A percentile compares a stretch with the other conserved stretches of the same genome.
Evolutionary conservation across 2,797 vertebrate genomes (phyloP).

Genomic region (Podargus strigoides): DNA sequence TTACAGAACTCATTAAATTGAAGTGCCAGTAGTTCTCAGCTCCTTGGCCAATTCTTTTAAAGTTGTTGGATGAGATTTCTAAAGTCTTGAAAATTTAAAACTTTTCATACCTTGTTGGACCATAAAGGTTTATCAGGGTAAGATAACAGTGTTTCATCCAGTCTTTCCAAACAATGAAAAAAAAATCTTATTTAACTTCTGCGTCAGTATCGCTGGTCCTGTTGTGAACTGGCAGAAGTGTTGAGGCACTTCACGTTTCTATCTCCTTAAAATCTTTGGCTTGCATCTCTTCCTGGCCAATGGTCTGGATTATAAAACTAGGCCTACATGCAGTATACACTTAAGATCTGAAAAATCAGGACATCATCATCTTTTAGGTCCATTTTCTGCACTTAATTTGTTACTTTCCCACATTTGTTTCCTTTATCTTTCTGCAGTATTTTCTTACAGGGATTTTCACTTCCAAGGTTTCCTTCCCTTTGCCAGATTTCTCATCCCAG

Average conservation of each 20-base stretch:
- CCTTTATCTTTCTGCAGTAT: neutral
- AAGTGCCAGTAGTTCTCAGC: neutral
- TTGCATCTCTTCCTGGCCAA: neutral
- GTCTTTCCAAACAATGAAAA: neutral
- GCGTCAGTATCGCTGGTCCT: accelerated
- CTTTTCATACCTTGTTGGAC: neutral
- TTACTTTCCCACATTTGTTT: neutral
- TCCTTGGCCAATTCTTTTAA: neutral
- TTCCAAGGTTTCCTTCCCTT: neutral
- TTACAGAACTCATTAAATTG: neutral
- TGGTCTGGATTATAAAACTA: neutral
- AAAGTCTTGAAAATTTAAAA: neutral
- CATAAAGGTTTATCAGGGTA: neutral
- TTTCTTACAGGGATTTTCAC: neutral
- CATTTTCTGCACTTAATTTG: neutral
- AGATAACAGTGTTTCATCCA: neutral
- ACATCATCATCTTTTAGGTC: accelerated
- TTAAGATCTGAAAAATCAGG: neutral
- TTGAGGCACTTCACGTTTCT: neutral
- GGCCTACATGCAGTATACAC: accelerated
- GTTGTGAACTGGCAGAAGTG: neutral
- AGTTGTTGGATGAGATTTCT: neutral
- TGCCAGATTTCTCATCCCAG: neutral
- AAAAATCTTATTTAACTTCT: neutral
- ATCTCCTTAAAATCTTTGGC: neutral